These are phyloP conservation scores for Drosophila paracracens DNA, from an alignment of 2,888 invertebrate species.

Conservation along the genomic window DNA sequence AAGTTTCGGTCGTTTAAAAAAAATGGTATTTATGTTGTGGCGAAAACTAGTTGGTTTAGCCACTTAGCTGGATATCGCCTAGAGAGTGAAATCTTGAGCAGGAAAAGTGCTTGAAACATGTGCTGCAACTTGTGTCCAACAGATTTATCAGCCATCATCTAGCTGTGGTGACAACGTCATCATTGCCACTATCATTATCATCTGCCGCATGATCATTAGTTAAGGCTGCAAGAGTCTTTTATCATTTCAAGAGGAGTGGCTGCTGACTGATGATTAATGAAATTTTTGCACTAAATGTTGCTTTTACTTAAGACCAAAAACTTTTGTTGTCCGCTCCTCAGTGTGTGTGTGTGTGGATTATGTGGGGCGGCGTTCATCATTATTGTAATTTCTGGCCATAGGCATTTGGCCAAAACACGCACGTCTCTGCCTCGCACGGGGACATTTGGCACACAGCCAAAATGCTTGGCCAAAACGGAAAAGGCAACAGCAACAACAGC, in stretches of 20 bases:
- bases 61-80: constrained; percentile 47
- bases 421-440: constrained; percentile 36
- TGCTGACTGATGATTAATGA: constrained; percentile 64
- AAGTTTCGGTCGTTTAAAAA: constrained; percentile 41
- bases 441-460: constrained; percentile 57
- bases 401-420: constrained; percentile 60
- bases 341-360: constrained; percentile 3
- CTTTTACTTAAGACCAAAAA: constrained; percentile 60
- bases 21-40: constrained; percentile 51
- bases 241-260: constrained; percentile 49
- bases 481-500: constrained; percentile 30
- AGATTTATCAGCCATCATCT: constrained; percentile 50
- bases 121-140: constrained; percentile 55
- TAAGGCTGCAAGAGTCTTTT: constrained; percentile 59
- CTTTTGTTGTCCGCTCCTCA: constrained; percentile 43
- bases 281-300: constrained; percentile 61
- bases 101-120: constrained; percentile 72
- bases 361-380: constrained; percentile 49
- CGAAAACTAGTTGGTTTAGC: constrained; percentile 56
- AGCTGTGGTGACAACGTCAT: constrained; percentile 27
- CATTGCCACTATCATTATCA: constrained; percentile 21
- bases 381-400: constrained; percentile 70
- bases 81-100: constrained; percentile 69
- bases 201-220: constrained; percentile 52
- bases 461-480: constrained; percentile 38